Base-by-base conservation (phyloP, 2,797 vertebrate species). In the Channallabes apus region DNA sequence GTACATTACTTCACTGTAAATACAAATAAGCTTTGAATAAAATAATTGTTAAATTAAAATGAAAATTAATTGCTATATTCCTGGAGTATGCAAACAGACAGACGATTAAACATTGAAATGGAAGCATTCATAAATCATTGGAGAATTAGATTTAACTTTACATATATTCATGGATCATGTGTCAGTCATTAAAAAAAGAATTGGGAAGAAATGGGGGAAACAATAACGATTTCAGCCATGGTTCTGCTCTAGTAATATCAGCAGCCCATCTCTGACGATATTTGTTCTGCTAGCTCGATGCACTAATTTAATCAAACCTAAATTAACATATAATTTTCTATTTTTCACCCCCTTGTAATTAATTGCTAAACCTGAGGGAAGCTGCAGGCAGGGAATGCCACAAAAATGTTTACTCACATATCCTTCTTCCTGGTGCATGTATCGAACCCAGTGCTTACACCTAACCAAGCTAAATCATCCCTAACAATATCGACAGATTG, bases 391-490 rank as follows among this genome's bases (percentile, higher is more conserved):
- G 68, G 51, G 15, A 14, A 35, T 59, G 32, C 64, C 61, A 18
- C 32, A 62, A 68, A 51, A 67, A 27, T 27, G 46, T 84, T 84
- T 77, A 77, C 29, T 84, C 71, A 6, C 27, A 46, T 29, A 68
- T 46, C 32, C 22, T 84, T 69, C 6, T 6, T 67, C 8, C 46
- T 51, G 46, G 46, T 51, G 46, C 46, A 51, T 51, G 46, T 12
- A 51, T 51, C 22, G 41, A 79, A 41, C 54, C 17, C 32, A 18
- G 32, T 46, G 18, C 35, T 72, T 72, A 17, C 15, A 59, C 58
- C 83, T 35, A 78, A 58, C 54, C 68, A 78, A 78, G 64, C 83
- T 77, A 54, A 72, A 27, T 80, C 35, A 80, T 51, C n/a, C 38
- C 24, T 62, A 56, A 69, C 72, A 41, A 61, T 62, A 85, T 71